Evolutionary conservation across 2,113 vertebrate genomes (phyloP), one percentile per base, ranked within the genome.

Genomic region (Rhinoderma darwinii): DNA sequence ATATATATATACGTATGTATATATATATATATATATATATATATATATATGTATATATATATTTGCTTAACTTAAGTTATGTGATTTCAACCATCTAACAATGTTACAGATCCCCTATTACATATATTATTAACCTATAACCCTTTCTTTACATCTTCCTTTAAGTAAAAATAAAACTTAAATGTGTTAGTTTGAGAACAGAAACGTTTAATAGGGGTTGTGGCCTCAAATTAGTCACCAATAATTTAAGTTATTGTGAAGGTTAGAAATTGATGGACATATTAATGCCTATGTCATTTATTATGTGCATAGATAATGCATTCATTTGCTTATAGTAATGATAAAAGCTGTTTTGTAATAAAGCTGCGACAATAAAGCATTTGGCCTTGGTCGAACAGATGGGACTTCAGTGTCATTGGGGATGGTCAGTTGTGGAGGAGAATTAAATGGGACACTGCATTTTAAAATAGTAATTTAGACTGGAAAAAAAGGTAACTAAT

Each of bases 301-400:
- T 86, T 86, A 86, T 86, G 84, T 86, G 75, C 84, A 86, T 86
- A 86, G 76, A 86, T 86, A 86, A 86, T 86, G 63, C 84, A 86
- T 80, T 80, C 72, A 86, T 86, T 80, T 80, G 61, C 76, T 80
- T 80, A 86, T 70, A 85, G 43, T 47, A 85, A 86, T 68, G 32
- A 78, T 80, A 44, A 68, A 86, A 86, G 84, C 61, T 47, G 84
- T 86, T 86, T 86, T 80, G 44, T 70, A 86, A 86, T 86, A 86
- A 80, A 72, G 84, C 59, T 37, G 22, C 14, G 54, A 80, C 76
- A 80, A 80, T 80, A 86, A 86, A 86, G 75, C 84, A 72, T 86
- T 79, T 86, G 84, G 84, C 84, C 84, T 80, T 80, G 63, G 77
- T 30, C 32, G 66, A 79, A 77, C 84, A 86, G 84, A 86, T 86